A percentile compares a stretch with the other conserved stretches of the same genome.
Conservation (phyloP, 2,113 vertebrate genomes). For the Mus musculus region DNA sequence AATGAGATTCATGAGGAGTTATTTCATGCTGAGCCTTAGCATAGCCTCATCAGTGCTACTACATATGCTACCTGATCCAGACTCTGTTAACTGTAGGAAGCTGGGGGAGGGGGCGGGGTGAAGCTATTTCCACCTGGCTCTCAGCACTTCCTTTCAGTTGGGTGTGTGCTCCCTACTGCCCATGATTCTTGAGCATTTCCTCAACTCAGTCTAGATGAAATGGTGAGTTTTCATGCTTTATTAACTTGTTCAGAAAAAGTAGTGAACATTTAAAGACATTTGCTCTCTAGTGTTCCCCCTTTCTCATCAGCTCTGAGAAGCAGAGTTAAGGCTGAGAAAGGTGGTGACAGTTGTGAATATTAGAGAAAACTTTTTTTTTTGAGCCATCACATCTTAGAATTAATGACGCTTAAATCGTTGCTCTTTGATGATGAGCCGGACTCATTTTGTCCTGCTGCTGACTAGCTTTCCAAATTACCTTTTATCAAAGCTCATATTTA, state of each 20-base stretch:
- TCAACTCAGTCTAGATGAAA: background rate
- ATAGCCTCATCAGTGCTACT: rapidly evolving
- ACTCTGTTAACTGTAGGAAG: rapidly evolving
- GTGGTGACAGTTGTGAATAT: background rate
- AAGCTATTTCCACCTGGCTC: rapidly evolving
- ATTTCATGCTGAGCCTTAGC: background rate
- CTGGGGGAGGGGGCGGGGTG: rapidly evolving
- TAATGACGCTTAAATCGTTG: background rate
- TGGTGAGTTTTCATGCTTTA: background rate
- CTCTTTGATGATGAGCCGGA: background rate
- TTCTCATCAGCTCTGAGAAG: background rate
- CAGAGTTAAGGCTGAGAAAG: background rate
- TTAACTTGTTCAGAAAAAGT: background rate
- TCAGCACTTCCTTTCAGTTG: rapidly evolving
- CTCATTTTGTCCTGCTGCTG: background rate
- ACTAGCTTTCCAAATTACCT: conserved; percentile 7
- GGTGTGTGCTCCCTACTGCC: background rate
- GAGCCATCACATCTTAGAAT: background rate
- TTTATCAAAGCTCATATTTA: background rate
- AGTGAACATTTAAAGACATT: background rate
- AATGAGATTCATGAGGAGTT: background rate
- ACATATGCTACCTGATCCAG: rapidly evolving
- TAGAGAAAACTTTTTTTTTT: background rate
- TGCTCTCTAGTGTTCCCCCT: background rate
- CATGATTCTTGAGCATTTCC: rapidly evolving